Evolutionary conservation across 2,888 invertebrate species (phyloP).

Genomic region (Tenthredo livida): DNA sequence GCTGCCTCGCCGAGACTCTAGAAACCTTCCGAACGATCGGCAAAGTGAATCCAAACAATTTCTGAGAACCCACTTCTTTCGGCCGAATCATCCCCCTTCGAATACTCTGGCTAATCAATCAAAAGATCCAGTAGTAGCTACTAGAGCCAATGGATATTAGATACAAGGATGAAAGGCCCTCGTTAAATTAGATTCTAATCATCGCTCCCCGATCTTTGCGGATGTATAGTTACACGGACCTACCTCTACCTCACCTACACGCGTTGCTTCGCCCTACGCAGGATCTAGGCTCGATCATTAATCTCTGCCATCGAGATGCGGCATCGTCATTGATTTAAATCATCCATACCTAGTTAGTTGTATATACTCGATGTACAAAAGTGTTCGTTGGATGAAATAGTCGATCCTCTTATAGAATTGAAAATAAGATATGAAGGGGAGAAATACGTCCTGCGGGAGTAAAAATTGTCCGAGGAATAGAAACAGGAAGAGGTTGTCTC

Average conservation of each 20-base stretch:
- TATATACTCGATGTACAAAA: neutral
- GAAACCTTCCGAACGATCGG: neutral
- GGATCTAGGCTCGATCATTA: constrained; percentile 70
- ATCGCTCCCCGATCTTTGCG: constrained; percentile 64
- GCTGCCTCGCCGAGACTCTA: neutral
- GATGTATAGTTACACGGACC: neutral
- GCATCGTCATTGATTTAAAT: constrained; percentile 74
- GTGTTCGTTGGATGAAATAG: neutral
- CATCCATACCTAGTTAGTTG: constrained; percentile 57
- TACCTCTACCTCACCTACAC: too few species aligned
- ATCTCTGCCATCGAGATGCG: constrained; percentile 73
- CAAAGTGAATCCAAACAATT: neutral
- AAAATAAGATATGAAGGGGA: neutral
- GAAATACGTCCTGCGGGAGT: neutral
- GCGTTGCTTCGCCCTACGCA: constrained; percentile 60
- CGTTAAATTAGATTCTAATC: constrained; percentile 74
- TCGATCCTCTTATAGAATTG: neutral
- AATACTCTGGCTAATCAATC: constrained; percentile 63
- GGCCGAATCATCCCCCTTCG: neutral
- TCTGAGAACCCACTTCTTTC: neutral
- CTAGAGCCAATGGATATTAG: constrained; percentile 66
- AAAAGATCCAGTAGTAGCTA: constrained; percentile 63
- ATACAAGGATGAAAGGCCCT: constrained; percentile 71
- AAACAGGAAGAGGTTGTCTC: neutral
- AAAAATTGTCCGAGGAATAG: neutral